Percentiles rank a stretch among this genome's conserved stretches.
phyloP scores from a whole-genome alignment of 2,888 invertebrate genomes.

The Opisthograptis luteolata region DNA sequence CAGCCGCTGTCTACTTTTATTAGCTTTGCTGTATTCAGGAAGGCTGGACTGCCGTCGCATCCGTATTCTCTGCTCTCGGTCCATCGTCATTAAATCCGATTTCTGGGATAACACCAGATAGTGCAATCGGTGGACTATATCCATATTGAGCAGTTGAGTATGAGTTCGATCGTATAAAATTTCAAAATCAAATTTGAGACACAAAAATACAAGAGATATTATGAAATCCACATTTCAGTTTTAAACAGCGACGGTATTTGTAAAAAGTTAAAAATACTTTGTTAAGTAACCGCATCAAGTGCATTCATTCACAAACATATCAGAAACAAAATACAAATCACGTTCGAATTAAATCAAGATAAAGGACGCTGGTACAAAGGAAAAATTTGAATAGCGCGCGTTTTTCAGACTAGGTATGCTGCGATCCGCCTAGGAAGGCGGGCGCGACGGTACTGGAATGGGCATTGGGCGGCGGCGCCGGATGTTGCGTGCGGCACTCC shows the following conservation, averaged over 20 bases:
- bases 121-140: conserved; percentile 79
- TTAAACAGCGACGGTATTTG: conserved; percentile 6
- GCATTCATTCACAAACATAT: neutral
- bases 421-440: conserved; percentile 57
- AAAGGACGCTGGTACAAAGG: neutral
- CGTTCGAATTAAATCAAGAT: neutral
- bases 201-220: neutral
- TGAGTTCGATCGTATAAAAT: neutral
- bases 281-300: neutral
- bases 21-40: conserved; percentile 76
- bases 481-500: conserved; percentile 64
- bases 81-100: conserved; percentile 80
- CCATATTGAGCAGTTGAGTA: conserved; percentile 55
- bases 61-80: conserved; percentile 75
- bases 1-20: conserved; percentile 68
- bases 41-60: conserved; percentile 78
- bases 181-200: neutral
- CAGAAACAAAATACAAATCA: neutral
- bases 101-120: conserved; percentile 80
- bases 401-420: neutral
- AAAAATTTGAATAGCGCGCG: conserved; percentile 24
- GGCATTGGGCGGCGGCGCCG: conserved; percentile 53
- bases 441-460: conserved; percentile 71
- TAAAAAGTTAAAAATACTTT: conserved; percentile 9
- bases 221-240: neutral